phyloP scores from a whole-genome alignment of 2,113 vertebrate species.

The Trochalopteron elliotii region DNA sequence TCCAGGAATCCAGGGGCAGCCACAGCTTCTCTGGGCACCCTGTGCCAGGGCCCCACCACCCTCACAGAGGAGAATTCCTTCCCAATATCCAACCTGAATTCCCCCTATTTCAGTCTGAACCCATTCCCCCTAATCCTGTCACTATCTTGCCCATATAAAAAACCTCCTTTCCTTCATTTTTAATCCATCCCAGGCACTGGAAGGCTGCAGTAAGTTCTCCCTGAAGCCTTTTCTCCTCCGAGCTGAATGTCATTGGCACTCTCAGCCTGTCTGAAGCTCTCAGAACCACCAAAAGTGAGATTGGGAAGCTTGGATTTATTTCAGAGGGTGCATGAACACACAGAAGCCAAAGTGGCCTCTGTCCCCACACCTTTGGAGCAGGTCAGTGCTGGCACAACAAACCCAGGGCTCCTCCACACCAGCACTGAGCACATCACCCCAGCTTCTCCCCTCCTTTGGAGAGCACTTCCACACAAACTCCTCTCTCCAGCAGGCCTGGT shows the following conservation, averaged over 20 bases:
- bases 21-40: not conserved
- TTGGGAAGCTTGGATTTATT: not conserved
- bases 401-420: not conserved
- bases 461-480: not conserved
- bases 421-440: not conserved
- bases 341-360: not conserved
- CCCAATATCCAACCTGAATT: not conserved
- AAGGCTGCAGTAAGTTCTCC: not conserved
- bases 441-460: not conserved
- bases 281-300: not conserved
- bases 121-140: not conserved
- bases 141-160: not conserved
- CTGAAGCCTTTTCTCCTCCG: not conserved
- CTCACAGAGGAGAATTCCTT: not conserved
- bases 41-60: fast-evolving
- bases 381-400: not conserved
- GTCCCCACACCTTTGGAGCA: not conserved
- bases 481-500: slow-evolving; percentile 52
- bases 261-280: not conserved
- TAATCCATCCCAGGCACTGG: not conserved
- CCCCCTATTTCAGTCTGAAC: not conserved
- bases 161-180: not conserved
- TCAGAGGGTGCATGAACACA: not conserved
- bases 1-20: not conserved
- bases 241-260: no score